A percentile compares a stretch with the other conserved stretches of the same genome.
Evolutionary conservation across 2,797 vertebrate species (phyloP).

Genomic region (Phoebastria nigripes): DNA sequence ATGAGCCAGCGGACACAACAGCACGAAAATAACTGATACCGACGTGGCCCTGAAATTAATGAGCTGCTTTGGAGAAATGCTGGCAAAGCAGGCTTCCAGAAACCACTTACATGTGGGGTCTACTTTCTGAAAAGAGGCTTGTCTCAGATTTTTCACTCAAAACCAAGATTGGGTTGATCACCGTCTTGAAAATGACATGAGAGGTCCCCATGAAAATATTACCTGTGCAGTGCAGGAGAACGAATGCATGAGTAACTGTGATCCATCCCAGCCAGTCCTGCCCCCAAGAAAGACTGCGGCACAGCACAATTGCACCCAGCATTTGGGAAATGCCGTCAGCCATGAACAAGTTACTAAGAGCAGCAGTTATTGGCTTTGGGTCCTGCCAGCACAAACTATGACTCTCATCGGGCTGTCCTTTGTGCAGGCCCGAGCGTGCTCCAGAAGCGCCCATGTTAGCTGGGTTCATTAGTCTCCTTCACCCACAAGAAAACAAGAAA

Average conservation of each 20-base stretch:
- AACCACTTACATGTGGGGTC: background rate
- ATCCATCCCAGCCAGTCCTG: background rate
- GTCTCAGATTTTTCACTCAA: background rate
- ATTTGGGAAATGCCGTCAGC: background rate
- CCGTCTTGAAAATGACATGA: background rate
- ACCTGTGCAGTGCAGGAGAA: background rate
- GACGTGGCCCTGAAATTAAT: background rate
- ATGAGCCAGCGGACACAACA: background rate
- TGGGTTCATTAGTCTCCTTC: background rate
- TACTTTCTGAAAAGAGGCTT: background rate
- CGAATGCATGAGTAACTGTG: background rate
- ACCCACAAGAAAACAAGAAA: background rate
- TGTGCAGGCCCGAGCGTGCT: background rate
- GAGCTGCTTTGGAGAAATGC: background rate
- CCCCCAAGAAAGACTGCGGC: background rate
- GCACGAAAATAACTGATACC: background rate
- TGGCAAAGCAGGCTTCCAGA: slow-evolving; percentile 4
- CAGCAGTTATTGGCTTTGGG: background rate
- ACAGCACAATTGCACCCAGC: background rate
- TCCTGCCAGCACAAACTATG: background rate
- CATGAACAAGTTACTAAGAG: background rate
- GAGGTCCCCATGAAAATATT: background rate
- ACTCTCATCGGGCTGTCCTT: background rate
- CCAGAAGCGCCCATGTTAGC: background rate
- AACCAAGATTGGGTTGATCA: background rate